phyloP scores from a whole-genome alignment of 2,797 vertebrate species.

The Florisuga fusca region DNA sequence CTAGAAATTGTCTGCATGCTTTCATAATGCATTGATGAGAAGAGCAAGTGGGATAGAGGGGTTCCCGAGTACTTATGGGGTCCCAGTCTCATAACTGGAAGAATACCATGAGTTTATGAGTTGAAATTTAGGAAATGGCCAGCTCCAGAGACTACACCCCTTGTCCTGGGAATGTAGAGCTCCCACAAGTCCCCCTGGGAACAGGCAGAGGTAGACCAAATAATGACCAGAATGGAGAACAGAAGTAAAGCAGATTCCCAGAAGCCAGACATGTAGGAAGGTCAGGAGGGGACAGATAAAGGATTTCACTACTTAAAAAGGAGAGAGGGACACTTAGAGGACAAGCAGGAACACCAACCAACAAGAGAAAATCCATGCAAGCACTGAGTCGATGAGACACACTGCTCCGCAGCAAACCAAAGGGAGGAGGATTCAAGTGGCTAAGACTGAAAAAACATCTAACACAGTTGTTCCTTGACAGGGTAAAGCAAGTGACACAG shows the following conservation, averaged over 20 bases:
- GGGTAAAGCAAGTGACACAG: background rate
- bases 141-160: background rate
- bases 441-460: background rate
- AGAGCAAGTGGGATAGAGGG: background rate
- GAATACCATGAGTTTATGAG: background rate
- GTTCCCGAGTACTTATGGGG: background rate
- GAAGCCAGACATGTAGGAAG: conserved; percentile 14
- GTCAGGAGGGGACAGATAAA: conserved; percentile 53
- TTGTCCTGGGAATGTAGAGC: background rate
- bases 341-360: conserved; percentile 13
- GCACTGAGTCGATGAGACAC: background rate
- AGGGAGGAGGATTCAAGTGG: background rate
- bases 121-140: background rate
- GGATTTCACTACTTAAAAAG: conserved; percentile 51
- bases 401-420: background rate
- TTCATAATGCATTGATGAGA: background rate
- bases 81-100: background rate
- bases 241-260: conserved; percentile 14
- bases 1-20: background rate
- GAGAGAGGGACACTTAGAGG: background rate
- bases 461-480: background rate
- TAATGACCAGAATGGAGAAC: background rate
- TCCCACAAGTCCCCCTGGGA: background rate
- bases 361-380: background rate
- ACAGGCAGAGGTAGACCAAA: background rate